A percentile compares a stretch with the other conserved stretches of the same genome.
These are phyloP conservation scores for Peromyscus melanophrys DNA, from an alignment of 2,797 vertebrate genomes.

Conservation along the genomic window DNA sequence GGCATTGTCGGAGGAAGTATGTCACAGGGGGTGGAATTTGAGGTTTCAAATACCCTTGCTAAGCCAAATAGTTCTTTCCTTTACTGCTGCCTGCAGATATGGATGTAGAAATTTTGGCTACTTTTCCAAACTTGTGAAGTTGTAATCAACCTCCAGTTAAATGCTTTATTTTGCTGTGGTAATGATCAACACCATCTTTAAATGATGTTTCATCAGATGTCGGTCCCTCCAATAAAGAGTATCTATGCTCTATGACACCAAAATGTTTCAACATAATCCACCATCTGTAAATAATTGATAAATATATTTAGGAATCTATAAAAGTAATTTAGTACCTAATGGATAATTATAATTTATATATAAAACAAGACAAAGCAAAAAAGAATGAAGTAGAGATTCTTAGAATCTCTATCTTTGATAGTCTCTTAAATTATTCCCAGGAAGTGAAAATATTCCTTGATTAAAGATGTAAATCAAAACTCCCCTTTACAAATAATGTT, in stretches of 20 bases:
- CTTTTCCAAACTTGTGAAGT: too few species aligned
- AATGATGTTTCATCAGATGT: not conserved
- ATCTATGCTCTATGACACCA: not conserved
- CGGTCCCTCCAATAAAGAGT: not conserved
- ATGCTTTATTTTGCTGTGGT: too few species aligned
- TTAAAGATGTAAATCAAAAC: not conserved
- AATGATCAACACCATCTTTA: not conserved
- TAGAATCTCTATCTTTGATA: not conserved
- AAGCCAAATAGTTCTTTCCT: too few species aligned
- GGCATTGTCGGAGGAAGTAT: too few species aligned
- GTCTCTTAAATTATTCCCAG: not conserved
- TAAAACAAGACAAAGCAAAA: not conserved
- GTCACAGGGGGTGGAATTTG: too few species aligned
- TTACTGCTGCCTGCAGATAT: too few species aligned
- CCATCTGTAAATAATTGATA: too few species aligned
- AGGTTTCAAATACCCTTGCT: too few species aligned
- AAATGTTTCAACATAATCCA: not conserved
- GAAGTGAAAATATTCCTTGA: not conserved
- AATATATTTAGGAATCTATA: not conserved
- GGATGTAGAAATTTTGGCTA: too few species aligned
- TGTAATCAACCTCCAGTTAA: too few species aligned
- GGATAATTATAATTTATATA: not conserved
- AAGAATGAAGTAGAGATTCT: not conserved
- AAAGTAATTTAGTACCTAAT: not conserved
- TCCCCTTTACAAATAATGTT: not conserved